Evolutionary conservation across 2,797 vertebrate genomes (phyloP).

Genomic region (Galaxias olidus): DNA sequence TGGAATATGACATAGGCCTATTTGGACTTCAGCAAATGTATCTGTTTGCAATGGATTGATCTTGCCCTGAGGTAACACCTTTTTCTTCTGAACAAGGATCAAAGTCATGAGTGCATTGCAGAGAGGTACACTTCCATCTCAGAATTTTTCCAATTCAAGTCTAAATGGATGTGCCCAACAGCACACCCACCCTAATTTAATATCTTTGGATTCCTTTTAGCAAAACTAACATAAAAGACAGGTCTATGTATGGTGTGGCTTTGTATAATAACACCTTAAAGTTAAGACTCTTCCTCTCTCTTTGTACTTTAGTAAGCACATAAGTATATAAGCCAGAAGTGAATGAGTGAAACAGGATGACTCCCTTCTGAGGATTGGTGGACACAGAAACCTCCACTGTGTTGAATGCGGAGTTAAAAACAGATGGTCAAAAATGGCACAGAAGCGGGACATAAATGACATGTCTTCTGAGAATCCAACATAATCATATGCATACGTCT

Average conservation of each 20-base stretch:
- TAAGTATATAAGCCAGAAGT: conserved; percentile 1
- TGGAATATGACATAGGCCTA: not conserved
- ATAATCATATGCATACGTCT: conserved; percentile 12
- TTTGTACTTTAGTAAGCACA: conserved; percentile 9
- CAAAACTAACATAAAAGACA: too few relatives aligned
- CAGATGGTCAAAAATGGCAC: conserved; percentile 7
- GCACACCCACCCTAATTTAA: too few relatives aligned
- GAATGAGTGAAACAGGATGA: conserved; percentile 2
- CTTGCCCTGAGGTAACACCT: conserved; percentile 25
- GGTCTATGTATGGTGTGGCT: too few relatives aligned
- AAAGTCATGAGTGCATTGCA: not conserved
- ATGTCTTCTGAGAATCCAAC: conserved; percentile 3
- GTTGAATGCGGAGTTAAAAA: not conserved
- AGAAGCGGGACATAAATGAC: conserved; percentile 8
- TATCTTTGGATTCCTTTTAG: too few relatives aligned
- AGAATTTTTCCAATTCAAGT: not conserved
- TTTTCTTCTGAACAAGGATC: conserved; percentile 20
- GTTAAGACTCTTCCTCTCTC: not conserved
- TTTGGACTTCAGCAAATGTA: conserved; percentile 6
- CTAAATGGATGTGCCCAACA: too few relatives aligned
- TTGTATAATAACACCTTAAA: too few relatives aligned
- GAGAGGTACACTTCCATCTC: not conserved
- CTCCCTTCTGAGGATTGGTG: not conserved
- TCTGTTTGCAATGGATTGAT: conserved; percentile 9
- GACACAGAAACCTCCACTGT: not conserved